Evolutionary conservation across 2,113 vertebrate species (phyloP), one percentile per base, ranked within the genome.

Genomic region (Merops nubicus): DNA sequence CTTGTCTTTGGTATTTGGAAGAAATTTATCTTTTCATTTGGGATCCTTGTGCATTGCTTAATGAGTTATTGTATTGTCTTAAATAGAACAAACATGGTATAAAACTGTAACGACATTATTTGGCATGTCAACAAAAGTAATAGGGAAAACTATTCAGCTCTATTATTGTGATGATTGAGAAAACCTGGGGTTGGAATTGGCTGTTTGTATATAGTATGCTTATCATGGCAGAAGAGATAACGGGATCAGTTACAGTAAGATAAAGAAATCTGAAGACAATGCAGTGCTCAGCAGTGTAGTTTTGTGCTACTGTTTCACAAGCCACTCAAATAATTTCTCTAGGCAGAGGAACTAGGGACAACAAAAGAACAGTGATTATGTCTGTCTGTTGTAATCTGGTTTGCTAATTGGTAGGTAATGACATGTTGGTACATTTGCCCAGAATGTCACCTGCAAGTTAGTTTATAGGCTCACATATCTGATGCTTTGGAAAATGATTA

Each of bases 401-500:
- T 81, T 63, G 28, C 10, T 31, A 31, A n/a, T 31, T 56, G n/a
- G 57, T 31, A 57, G 23, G 29, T 48, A n/a, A 33, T 15, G 18
- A 5, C 40, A 5, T 31, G 34, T 33, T 36, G 64, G 17, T 21
- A 34, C 8, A 1, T 50, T 40, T 67, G 29, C 54, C 38, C 28
- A 34, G 29, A 14, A 23, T 12, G 15, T 34, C 45, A 74, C 34
- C 19, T 63, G 23, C 1, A 31, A 53, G 15, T 18, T 76, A 25
- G 26, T 87, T 92, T 87, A 88, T 13, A 95, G 26, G 38, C 11
- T 29, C 38, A 42, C 9, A 8, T 34, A 81, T 60, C 80, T 75
- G 82, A 9, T 84, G 38, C 82, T 93, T 90, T 83, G 56, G 62
- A 78, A 81, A 90, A 47, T 77, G 18, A 40, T 73, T 92, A 97